Evolutionary conservation across 92 coral and sea anemone species (phyloP).

Genomic region (Phenganax marumi): DNA sequence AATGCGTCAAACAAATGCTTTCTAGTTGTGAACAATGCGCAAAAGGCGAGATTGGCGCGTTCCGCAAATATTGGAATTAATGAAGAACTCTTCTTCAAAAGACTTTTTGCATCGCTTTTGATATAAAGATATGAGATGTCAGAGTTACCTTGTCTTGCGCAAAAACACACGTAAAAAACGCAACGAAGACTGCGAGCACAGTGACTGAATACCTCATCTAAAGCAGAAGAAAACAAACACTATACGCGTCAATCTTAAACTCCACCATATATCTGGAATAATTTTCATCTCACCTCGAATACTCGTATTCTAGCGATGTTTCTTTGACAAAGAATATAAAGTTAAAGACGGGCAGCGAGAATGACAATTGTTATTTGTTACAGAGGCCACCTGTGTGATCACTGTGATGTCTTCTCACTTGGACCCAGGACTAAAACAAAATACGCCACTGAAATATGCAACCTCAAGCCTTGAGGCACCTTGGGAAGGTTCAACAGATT

Average conservation of each 20-base stretch:
- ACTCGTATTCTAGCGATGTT: conserved; percentile 5
- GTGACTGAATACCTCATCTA: conserved; percentile 19
- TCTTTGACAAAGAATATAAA: not conserved
- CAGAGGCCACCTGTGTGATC: not conserved
- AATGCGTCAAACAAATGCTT: not conserved
- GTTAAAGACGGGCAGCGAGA: conserved; percentile 16
- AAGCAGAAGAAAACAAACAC: not conserved
- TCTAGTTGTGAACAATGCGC: not conserved
- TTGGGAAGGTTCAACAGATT: too few species aligned
- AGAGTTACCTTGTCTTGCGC: conserved; percentile 31
- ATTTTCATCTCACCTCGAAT: not conserved
- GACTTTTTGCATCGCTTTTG: not conserved
- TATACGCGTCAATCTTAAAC: not conserved
- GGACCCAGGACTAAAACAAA: not conserved
- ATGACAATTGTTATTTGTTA: conserved; percentile 23
- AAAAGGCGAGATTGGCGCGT: not conserved
- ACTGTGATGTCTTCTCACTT: not conserved
- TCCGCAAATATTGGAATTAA: not conserved
- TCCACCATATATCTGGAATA: not conserved
- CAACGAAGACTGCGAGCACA: conserved; percentile 24
- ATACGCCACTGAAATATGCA: not conserved
- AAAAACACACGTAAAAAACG: conserved; percentile 13
- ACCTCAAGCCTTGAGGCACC: too few species aligned
- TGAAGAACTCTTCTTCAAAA: not conserved
- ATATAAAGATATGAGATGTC: not conserved